A percentile compares a stretch with the other conserved stretches of the same genome.
Conservation (phyloP, 2,888 invertebrate species). For the Xanthia icteritia region DNA sequence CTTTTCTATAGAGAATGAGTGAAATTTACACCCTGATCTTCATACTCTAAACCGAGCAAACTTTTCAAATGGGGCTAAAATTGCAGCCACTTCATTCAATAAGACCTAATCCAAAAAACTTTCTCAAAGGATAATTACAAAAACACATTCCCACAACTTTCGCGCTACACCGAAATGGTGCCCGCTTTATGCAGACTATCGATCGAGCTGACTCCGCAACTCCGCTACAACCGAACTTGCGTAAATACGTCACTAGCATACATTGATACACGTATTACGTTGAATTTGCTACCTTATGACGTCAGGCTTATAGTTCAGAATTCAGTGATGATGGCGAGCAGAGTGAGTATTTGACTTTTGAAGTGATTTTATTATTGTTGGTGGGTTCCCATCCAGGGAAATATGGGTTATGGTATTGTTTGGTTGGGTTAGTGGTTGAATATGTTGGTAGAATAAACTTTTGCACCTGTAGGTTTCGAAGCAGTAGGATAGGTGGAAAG, state of each 20-base stretch:
- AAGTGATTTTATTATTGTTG: slow-evolving; percentile 24
- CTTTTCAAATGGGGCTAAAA: not conserved
- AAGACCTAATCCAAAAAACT: not conserved
- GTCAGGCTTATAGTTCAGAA: not conserved
- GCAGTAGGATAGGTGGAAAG: not conserved
- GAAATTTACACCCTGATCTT: too few species aligned
- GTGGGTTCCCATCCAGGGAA: not conserved
- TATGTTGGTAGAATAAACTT: too few species aligned
- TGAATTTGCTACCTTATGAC: slow-evolving; percentile 17
- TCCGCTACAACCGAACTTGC: slow-evolving; percentile 11
- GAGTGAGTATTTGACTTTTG: slow-evolving; percentile 23
- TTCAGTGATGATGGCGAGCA: not conserved
- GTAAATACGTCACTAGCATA: slow-evolving; percentile 40
- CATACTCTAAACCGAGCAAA: too few species aligned
- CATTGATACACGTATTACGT: slow-evolving; percentile 2
- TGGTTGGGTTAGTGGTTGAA: slow-evolving; percentile 1
- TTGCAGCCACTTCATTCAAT: not conserved
- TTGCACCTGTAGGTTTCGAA: not conserved
- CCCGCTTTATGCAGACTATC: slow-evolving; percentile 57
- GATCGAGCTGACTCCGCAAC: slow-evolving; percentile 50
- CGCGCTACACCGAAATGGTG: slow-evolving; percentile 9
- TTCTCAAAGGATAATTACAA: slow-evolving; percentile 8
- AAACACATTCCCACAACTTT: not conserved
- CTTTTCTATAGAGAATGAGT: too few species aligned
- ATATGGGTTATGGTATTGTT: slow-evolving; percentile 15